phyloP scores from a whole-genome alignment of 2,113 vertebrate genomes.

The Cyphomyrus discorhynchus region DNA sequence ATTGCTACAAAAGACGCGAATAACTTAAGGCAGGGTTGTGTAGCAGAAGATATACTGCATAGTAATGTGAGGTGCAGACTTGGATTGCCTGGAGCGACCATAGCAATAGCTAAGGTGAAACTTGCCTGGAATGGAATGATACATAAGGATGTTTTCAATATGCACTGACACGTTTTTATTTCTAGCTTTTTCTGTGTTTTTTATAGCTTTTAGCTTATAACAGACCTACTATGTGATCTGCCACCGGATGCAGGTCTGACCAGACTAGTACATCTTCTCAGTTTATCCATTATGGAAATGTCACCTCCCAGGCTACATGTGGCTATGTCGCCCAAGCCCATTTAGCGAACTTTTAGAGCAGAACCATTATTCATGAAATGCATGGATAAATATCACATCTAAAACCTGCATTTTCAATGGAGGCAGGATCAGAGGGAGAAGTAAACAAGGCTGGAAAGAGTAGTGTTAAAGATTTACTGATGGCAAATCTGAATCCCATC shows the following conservation, averaged over 20 bases:
- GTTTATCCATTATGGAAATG: background rate
- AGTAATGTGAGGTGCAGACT: background rate
- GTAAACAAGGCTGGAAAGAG: background rate
- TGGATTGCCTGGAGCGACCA: background rate
- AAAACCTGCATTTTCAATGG: slow-evolving; percentile 19
- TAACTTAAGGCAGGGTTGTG: background rate
- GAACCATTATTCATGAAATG: slow-evolving; percentile 6
- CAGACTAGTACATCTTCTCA: background rate
- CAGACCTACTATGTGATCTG: background rate
- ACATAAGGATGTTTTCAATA: background rate
- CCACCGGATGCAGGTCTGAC: background rate
- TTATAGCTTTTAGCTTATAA: background rate
- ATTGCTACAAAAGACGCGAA: background rate
- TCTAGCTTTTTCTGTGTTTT: background rate
- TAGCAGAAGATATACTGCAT: background rate
- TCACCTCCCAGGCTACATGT: background rate
- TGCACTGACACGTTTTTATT: background rate
- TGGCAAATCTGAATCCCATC: background rate
- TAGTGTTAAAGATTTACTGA: background rate
- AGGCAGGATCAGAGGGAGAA: background rate
- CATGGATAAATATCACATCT: slow-evolving; percentile 5
- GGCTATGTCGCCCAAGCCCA: background rate
- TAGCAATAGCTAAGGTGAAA: background rate
- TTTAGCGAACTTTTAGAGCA: background rate
- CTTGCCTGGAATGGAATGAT: background rate